Conservation (phyloP, 2,113 vertebrate genomes). For the Sinocyclocheilus anshuiensis region DNA sequence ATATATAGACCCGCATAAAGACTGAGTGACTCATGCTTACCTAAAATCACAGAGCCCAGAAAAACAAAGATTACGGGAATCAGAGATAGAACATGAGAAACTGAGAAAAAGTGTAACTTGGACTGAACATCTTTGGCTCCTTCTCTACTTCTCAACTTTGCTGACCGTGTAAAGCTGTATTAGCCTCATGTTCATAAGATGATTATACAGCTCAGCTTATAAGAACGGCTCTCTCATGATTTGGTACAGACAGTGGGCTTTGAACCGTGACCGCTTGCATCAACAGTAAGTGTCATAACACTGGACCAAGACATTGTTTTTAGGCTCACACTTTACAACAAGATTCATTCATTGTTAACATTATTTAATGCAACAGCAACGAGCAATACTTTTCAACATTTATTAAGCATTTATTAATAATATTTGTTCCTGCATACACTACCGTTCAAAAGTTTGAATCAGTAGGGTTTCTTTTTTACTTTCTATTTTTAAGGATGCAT, state of each 20-base stretch:
- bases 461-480: background rate
- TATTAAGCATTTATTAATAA: background rate
- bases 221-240: slow-evolving; percentile 4
- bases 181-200: slow-evolving; percentile 3
- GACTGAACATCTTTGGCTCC: background rate
- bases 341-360: background rate
- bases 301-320: slow-evolving; percentile 1
- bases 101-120: background rate
- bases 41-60: slow-evolving; percentile 47
- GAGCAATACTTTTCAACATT: background rate
- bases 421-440: background rate
- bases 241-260: background rate
- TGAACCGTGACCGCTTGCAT: background rate
- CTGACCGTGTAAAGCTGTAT: background rate
- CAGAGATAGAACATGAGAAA: background rate
- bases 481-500: background rate
- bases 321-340: background rate
- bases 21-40: slow-evolving; percentile 54
- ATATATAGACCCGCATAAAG: slow-evolving; percentile 56
- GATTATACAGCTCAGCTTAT: slow-evolving; percentile 25
- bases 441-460: background rate
- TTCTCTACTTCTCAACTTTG: slow-evolving; percentile 4
- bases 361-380: background rate
- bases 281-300: background rate
- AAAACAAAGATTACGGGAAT: slow-evolving; percentile 22